Evolutionary conservation across 2,113 vertebrate genomes (phyloP).

Genomic region (human (Homo sapiens)): DNA sequence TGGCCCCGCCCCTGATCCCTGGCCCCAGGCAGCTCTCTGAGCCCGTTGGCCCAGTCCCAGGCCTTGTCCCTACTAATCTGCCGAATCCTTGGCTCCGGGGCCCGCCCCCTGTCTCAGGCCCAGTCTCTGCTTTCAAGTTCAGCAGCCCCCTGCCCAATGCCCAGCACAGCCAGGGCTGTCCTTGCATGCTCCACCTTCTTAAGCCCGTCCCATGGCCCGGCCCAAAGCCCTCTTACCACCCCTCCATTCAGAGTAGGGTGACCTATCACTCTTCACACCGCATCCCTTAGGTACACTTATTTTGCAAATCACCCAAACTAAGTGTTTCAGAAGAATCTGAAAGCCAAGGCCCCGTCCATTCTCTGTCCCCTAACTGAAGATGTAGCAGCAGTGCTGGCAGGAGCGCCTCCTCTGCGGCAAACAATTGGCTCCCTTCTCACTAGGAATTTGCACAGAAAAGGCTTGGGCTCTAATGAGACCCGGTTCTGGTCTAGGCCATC

Average conservation of each 20-base stretch:
- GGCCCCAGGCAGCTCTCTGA: neutral
- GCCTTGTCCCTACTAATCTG: neutral
- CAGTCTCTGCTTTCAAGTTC: neutral
- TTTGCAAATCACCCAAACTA: neutral
- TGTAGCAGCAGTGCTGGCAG: neutral
- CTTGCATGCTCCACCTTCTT: neutral
- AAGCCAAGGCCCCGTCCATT: neutral
- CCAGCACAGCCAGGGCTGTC: rapidly evolving
- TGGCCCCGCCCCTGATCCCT: neutral
- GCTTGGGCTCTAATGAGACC: neutral
- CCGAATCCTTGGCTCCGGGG: neutral
- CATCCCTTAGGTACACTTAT: neutral
- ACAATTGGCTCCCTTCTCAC: neutral
- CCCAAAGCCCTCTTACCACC: neutral
- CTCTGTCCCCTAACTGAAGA: neutral
- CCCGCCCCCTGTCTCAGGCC: neutral
- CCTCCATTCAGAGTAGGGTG: neutral
- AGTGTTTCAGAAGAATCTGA: conserved; percentile 7
- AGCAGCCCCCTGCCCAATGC: too few relatives aligned
- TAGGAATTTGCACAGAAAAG: neutral
- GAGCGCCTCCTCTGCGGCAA: neutral
- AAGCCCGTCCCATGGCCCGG: neutral
- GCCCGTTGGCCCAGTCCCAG: neutral
- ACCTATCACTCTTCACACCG: neutral
- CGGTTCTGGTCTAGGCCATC: neutral